Evolutionary conservation across 92 coral and sea anemone species (phyloP).

Genomic region (Umimayanthus chanpuru): DNA sequence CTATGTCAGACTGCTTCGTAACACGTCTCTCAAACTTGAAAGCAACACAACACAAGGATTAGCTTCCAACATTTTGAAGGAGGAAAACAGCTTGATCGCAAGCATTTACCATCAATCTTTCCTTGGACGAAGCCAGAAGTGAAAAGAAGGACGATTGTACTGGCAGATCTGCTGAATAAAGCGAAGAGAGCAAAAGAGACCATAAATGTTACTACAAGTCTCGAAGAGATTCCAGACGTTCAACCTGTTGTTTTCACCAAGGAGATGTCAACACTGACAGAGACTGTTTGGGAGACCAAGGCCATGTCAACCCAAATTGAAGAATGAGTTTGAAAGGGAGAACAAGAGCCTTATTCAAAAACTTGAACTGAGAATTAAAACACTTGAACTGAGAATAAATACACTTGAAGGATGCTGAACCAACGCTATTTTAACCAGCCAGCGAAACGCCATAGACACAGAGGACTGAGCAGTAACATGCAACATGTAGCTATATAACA

Average conservation of each 20-base stretch:
- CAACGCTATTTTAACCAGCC: too few species aligned
- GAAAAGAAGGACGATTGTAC: background rate
- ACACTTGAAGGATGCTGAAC: too few species aligned
- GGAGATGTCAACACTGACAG: background rate
- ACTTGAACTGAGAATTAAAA: conserved; percentile 27
- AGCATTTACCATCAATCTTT: background rate
- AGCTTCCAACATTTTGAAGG: conserved; percentile 1
- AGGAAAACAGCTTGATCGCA: background rate
- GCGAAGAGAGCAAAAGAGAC: background rate
- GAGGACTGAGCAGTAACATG: too few species aligned
- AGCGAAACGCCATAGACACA: too few species aligned
- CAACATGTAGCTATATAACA: too few species aligned
- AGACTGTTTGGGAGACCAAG: conserved; percentile 5
- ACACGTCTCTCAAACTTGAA: conserved; percentile 1
- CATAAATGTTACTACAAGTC: background rate
- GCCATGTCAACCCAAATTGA: conserved; percentile 14
- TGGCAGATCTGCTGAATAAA: background rate
- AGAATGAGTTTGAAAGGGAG: background rate
- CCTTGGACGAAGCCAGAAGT: conserved; percentile 1
- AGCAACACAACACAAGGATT: background rate
- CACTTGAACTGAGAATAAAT: conserved; percentile 28
- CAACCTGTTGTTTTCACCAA: background rate
- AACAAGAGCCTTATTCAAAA: background rate
- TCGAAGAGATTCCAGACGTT: background rate
- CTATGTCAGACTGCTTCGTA: conserved; percentile 1